Conservation (phyloP, 2,113 vertebrate genomes). For the Pseudorectes ferrugineus region DNA sequence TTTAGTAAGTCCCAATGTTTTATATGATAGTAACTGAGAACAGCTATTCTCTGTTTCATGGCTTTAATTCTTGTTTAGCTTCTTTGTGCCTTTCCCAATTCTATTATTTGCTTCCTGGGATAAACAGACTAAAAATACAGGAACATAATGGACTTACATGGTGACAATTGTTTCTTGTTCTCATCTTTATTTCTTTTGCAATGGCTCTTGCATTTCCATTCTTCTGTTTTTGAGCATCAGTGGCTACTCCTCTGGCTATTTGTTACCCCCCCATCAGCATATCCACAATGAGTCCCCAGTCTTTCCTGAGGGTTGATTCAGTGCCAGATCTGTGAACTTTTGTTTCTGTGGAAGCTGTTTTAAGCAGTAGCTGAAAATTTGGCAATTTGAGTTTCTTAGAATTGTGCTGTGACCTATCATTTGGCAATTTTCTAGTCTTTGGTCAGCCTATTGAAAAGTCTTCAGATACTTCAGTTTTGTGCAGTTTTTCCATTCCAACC, state of each 20-base stretch:
- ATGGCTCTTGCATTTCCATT: background rate
- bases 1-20: background rate
- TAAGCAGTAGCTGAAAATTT: background rate
- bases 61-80: background rate
- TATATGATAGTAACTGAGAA: background rate
- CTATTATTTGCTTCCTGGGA: background rate
- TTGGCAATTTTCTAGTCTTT: background rate
- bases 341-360: background rate
- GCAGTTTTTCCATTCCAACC: background rate
- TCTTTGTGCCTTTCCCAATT: background rate
- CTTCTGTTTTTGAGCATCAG: background rate
- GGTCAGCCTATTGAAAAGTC: background rate
- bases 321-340: background rate
- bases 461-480: background rate
- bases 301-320: background rate
- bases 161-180: background rate
- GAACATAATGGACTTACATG: background rate
- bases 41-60: background rate
- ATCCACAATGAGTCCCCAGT: background rate
- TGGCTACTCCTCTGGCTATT: background rate
- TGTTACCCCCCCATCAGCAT: background rate
- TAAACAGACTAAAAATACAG: background rate
- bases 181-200: background rate
- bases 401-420: background rate
- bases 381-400: background rate